Evolutionary conservation across 2,113 vertebrate genomes (phyloP).

Genomic region (Zeus faber): DNA sequence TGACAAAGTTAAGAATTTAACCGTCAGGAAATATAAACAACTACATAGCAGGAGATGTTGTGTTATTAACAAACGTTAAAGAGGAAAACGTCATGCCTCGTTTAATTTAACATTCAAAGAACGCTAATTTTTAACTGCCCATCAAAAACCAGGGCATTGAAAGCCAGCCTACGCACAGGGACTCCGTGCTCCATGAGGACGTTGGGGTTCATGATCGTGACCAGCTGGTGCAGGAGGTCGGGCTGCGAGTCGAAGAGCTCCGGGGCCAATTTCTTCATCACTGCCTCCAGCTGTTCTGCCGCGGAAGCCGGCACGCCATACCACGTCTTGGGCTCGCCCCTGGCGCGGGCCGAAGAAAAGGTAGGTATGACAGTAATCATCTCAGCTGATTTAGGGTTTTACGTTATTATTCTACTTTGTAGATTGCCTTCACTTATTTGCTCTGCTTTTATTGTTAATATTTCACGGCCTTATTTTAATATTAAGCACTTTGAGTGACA

Average conservation of each 20-base stretch:
- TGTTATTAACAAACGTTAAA: no score
- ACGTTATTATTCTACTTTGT: no score
- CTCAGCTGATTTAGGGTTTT: no score
- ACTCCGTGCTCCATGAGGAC: constrained; percentile 97
- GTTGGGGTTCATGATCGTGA: constrained; percentile 99
- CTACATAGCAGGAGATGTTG: no score
- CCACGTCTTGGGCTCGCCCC: constrained; percentile 98
- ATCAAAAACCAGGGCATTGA: background rate
- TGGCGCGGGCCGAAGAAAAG: constrained; percentile 58
- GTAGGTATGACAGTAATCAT: no score
- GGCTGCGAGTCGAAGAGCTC: constrained; percentile 97
- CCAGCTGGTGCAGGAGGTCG: constrained; percentile 94
- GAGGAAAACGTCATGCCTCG: no score
- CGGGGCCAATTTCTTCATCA: constrained; percentile 95
- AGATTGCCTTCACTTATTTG: no score
- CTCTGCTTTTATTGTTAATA: no score
- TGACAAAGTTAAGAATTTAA: background rate
- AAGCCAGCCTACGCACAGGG: constrained; percentile 78
- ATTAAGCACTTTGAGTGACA: no score
- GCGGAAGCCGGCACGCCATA: constrained; percentile 95
- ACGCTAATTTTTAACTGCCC: no score
- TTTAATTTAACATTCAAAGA: no score
- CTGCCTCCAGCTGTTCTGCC: constrained; percentile 92
- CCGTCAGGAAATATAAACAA: background rate
- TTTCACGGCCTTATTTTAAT: no score